Base-by-base conservation (phyloP, 2,797 vertebrate species). In the Pseudopleuronectes americanus region DNA sequence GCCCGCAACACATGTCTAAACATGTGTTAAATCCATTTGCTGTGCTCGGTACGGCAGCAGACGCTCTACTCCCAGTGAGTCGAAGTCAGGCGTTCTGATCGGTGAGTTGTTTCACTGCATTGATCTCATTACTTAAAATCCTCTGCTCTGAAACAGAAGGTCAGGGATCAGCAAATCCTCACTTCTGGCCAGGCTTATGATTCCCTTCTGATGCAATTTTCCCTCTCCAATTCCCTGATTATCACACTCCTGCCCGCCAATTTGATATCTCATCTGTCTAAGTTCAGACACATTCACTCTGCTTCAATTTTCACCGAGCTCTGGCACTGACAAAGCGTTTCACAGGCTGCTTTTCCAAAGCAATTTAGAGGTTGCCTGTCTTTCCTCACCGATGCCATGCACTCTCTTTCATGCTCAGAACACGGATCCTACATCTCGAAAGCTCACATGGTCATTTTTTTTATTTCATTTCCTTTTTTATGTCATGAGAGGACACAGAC, bases 61-160 rank as follows among this genome's bases (percentile, higher is more conserved):
- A 74, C 31, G 9, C 69, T 70, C 71, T 74, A 59, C 47, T 49
- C 23, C 38, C 65, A 4, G 61, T 19, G 14, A 38, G 68, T 55
- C 16, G 43, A 75, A 76, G 77, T 74, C 77, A 74, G 64, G 67
- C 74, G 41, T 68, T 66, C 74, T 60, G 64, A 77, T 31, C 41
- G 12, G 61, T 8, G 79, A 85, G 77, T 87, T 86, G 87, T 89
- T 87, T 84, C 75, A 72, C 83, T 68, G 84, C 84, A 87, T 90
- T 80, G 88, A 92, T 93, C 90, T 94, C 92, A 94, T 94, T 93
- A 93, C 92, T 86, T 87, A 88, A 91, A 91, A 92, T 88, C 89
- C 84, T 89, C 82, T 71, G 84, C 85, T 90, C 87, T 90, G 84
- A 93, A 93, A 90, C 92, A 90, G 88, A 93, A 92, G 93, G 92